Conservation (phyloP, 2,113 vertebrate genomes). For the Hippocampus barbouri region DNA sequence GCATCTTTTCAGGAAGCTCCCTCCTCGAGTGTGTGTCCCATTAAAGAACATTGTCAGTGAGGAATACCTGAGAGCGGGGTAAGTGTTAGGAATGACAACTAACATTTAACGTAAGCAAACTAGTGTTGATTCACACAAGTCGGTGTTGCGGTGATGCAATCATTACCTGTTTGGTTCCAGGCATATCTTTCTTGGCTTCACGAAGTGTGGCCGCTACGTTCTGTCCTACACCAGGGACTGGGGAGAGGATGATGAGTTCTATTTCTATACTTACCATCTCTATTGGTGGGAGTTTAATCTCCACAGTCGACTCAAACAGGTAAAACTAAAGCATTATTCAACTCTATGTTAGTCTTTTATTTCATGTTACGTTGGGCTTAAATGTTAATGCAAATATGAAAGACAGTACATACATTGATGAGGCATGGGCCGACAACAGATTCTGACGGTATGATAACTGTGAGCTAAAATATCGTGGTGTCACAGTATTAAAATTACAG, state of each 20-base stretch:
- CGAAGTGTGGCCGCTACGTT: constrained; percentile 89
- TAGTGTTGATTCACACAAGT: background rate
- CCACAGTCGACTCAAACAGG: constrained; percentile 89
- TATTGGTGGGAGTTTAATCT: constrained; percentile 97
- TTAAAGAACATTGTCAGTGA: constrained; percentile 89
- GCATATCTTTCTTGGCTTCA: constrained; percentile 93
- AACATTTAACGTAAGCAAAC: background rate
- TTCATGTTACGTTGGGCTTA: too few species aligned
- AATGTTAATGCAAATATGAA: too few species aligned
- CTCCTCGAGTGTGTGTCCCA: constrained; percentile 84
- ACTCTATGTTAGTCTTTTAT: too few species aligned
- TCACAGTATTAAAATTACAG: too few species aligned
- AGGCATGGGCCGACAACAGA: too few species aligned
- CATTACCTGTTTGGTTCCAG: constrained; percentile 57
- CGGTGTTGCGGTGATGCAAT: background rate
- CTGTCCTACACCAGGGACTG: constrained; percentile 91
- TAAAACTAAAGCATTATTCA: constrained; percentile 35
- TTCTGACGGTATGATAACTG: too few species aligned
- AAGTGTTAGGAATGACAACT: constrained; percentile 33
- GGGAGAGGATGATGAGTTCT: constrained; percentile 84
- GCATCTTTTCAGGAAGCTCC: constrained; percentile 85
- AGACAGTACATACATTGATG: too few species aligned
- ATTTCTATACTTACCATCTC: constrained; percentile 89
- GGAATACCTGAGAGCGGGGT: constrained; percentile 87
- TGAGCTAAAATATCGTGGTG: too few species aligned